A percentile compares a stretch with the other conserved stretches of the same genome.
Conservation (phyloP, 2,113 vertebrate genomes). For the Cygnus buccinator region DNA sequence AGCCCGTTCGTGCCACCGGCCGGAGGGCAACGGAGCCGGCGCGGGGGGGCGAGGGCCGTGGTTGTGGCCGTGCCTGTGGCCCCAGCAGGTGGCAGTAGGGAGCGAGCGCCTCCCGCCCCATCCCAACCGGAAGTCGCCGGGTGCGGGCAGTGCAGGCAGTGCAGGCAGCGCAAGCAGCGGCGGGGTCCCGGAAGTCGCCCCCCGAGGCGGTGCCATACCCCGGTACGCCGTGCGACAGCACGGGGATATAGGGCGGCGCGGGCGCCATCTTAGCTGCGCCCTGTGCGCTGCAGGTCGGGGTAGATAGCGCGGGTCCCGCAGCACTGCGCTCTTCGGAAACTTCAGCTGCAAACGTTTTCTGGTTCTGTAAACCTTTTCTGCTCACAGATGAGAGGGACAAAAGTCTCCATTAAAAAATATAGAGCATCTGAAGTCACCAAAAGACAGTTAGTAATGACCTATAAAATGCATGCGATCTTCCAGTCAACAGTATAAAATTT, state of each 20-base stretch:
- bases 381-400: not conserved
- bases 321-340: not conserved
- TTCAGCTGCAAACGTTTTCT: not conserved
- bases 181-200: too few species aligned
- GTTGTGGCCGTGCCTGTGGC: too few species aligned
- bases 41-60: not conserved
- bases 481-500: slow-evolving; percentile 57
- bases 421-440: slow-evolving; percentile 31
- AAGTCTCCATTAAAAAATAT: slow-evolving; percentile 12
- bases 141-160: too few species aligned
- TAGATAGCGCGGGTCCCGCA: not conserved
- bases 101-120: too few species aligned
- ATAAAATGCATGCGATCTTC: slow-evolving; percentile 50
- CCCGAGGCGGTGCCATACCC: too few species aligned
- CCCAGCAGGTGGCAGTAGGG: too few species aligned
- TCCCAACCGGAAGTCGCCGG: too few species aligned
- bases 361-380: not conserved
- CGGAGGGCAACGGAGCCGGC: not conserved
- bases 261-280: too few species aligned
- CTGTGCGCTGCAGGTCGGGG: not conserved
- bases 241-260: too few species aligned
- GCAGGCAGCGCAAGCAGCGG: too few species aligned
- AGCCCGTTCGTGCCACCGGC: too few species aligned
- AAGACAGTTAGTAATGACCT: slow-evolving; percentile 62
- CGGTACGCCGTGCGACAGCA: too few species aligned